Base-by-base conservation (phyloP, 2,888 invertebrate genomes). In the Periphyllus acericola region DNA sequence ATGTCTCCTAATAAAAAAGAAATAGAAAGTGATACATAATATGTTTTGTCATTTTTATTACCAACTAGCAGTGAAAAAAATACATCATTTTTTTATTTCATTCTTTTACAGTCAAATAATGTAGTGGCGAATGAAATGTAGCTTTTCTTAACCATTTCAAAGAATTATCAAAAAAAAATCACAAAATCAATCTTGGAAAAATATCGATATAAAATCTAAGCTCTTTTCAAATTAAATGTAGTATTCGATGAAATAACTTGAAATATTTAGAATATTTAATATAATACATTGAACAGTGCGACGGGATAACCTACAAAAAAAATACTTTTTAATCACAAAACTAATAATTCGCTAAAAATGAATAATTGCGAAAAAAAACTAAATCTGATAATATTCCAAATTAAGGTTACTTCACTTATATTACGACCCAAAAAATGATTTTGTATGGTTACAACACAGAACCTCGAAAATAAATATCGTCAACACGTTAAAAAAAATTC, bases 31-130 rank as follows among this genome's bases (percentile, higher is more conserved):
- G 75, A 60, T 75, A 83, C 60, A 60, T 60, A 83, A 60, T 40
- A 60, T 75, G 40, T 60, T 83, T 60, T 83, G 75, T 75, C 83
- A 60, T 66, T 66, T 83, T 83, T 83, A 75, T 83, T 68, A 25
- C 68, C 32, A 25, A 32, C 21, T 11, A 60, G 60, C 60, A 29
- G 60, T 17, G 32, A 68, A 83, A 11, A 71, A 83, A 40, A 34
- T 46, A 83, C 8, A 25, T 34, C n/a, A 21, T 29, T 32, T 29
- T 68, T 82, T 68, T 17, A 71, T 82, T 46, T 68, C 21, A 82
- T 46, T 71, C 71, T 81, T 71, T 40, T 25, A 79, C n/a, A 79
- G 79, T n/a, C 29, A n/a, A n/a, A 82, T 82, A 82, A 40, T 17
- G 71, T 25, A 29, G 81, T 71, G 81, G 46, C 32, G 81, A 82